phyloP scores from a whole-genome alignment of 2,113 vertebrate species.

The Eurypyga helias region DNA sequence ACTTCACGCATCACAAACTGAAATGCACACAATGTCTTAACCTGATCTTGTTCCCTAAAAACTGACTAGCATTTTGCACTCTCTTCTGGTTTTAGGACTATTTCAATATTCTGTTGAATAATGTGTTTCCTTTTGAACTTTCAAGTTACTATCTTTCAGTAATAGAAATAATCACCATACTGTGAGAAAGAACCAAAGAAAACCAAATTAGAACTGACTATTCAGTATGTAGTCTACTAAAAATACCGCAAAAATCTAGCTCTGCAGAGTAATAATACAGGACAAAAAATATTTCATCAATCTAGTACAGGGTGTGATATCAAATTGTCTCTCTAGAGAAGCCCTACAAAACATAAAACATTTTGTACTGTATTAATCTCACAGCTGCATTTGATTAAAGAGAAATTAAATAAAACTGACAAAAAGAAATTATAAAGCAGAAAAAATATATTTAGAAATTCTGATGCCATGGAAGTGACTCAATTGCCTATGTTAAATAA shows the following conservation, averaged over 20 bases:
- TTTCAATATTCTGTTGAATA: neutral
- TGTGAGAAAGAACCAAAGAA: neutral
- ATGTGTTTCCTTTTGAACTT: neutral
- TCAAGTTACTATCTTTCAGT: neutral
- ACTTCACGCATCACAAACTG: neutral
- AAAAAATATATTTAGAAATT: neutral
- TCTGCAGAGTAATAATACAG: neutral
- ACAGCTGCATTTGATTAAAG: neutral
- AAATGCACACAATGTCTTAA: neutral
- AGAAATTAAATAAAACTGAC: neutral
- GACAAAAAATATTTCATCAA: neutral
- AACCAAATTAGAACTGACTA: neutral
- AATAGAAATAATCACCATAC: neutral
- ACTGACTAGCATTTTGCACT: neutral
- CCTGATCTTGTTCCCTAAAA: neutral
- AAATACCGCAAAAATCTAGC: constrained; percentile 21
- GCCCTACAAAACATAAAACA: neutral
- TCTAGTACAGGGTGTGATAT: neutral
- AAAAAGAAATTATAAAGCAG: neutral
- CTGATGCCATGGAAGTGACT: neutral
- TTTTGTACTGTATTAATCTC: neutral
- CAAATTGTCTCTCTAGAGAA: neutral
- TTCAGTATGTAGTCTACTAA: neutral
- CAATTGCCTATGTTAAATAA: neutral
- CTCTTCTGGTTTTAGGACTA: neutral